Evolutionary conservation across 2,113 vertebrate species (phyloP).

Genomic region (Phalacrocorax aristotelis): DNA sequence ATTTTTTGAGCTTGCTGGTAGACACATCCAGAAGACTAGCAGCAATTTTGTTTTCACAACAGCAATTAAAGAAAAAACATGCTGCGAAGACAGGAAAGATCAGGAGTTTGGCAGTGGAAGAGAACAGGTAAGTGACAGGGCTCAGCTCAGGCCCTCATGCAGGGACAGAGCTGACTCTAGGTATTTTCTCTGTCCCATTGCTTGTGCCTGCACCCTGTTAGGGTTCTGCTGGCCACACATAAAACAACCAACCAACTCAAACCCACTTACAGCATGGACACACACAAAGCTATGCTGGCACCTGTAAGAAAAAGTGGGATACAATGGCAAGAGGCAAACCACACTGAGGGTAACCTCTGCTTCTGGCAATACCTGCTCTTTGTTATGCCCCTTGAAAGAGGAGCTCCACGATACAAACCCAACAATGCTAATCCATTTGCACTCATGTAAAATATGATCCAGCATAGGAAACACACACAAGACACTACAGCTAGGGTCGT

Average conservation of each 20-base stretch:
- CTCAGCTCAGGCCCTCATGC: neutral
- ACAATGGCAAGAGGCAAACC: neutral
- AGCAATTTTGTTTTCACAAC: neutral
- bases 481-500: neutral
- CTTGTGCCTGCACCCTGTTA: neutral
- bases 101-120: neutral
- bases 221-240: neutral
- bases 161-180: neutral
- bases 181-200: neutral
- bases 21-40: neutral
- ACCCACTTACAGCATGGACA: neutral
- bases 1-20: neutral
- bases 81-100: neutral
- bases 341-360: neutral
- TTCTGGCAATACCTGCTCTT: neutral
- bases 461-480: neutral
- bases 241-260: neutral
- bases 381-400: neutral
- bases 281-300: neutral
- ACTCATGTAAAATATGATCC: too few relatives aligned
- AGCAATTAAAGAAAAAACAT: conserved; percentile 11
- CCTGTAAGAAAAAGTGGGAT: neutral
- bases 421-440: neutral
- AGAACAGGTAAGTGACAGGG: neutral
- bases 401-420: neutral